These are phyloP conservation scores for Meteorus colon DNA, from an alignment of 2,888 invertebrate genomes.

Conservation along the genomic window DNA sequence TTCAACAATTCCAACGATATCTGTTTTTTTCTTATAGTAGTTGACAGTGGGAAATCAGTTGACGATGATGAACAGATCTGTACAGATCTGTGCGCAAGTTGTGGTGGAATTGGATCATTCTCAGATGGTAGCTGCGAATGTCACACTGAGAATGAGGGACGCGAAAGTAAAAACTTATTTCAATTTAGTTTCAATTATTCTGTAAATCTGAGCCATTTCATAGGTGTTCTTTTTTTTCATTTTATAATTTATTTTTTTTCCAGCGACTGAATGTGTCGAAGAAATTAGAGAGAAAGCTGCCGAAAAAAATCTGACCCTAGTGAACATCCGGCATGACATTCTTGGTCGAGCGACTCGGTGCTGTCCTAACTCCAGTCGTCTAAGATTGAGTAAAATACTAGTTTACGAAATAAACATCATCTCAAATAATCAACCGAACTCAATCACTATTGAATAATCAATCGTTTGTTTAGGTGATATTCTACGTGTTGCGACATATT, in stretches of 20 bases:
- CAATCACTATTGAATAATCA: not conserved
- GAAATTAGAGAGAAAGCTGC: conserved; percentile 50
- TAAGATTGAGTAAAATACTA: conserved; percentile 18
- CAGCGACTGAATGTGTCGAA: conserved; percentile 52
- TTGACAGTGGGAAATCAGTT: conserved; percentile 38
- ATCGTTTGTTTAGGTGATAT: conserved; percentile 56
- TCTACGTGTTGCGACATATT: conserved; percentile 62
- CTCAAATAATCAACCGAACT: not conserved
- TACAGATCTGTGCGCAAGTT: conserved; percentile 54
- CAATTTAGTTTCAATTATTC: not conserved
- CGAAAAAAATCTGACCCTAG: conserved; percentile 45
- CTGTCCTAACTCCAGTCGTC: not conserved
- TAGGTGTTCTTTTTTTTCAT: not conserved
- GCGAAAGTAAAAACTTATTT: conserved; percentile 52
- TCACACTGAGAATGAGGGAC: conserved; percentile 45
- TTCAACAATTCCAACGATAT: not conserved
- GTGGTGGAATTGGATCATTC: conserved; percentile 52
- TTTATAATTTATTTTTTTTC: conserved; percentile 16
- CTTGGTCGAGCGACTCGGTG: conserved; percentile 50
- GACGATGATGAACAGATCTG: conserved; percentile 52
- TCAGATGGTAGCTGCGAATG: conserved; percentile 56
- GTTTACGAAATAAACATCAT: not conserved
- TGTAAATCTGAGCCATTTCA: not conserved
- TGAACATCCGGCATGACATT: conserved; percentile 38
- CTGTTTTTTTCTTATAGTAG: conserved; percentile 36